A percentile compares a stretch with the other conserved stretches of the same genome.
These are phyloP conservation scores for Proctacanthus coquilletti DNA, from an alignment of 1,140 invertebrate species.

Conservation along the genomic window DNA sequence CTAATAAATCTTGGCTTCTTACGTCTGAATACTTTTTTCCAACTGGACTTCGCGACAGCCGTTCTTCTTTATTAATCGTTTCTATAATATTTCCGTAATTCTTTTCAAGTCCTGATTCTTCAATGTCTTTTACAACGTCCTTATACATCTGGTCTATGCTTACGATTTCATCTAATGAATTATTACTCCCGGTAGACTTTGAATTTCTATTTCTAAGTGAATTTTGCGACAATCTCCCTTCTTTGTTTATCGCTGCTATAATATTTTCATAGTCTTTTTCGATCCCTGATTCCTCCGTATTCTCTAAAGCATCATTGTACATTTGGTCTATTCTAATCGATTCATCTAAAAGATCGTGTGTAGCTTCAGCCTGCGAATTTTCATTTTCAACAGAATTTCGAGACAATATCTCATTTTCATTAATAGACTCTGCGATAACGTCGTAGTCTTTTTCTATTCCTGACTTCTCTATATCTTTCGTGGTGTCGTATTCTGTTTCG, in stretches of 20 bases:
- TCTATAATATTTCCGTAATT: constrained; percentile 23
- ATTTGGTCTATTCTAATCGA: constrained; percentile 24
- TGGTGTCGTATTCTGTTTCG: too few relatives aligned
- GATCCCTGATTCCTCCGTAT: constrained; percentile 24
- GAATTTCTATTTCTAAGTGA: not conserved
- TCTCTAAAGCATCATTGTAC: constrained; percentile 24
- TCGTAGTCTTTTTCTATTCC: too few relatives aligned
- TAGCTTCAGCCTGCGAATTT: too few relatives aligned
- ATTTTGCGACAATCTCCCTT: not conserved
- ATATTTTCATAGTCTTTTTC: constrained; percentile 22
- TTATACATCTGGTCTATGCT: constrained; percentile 29
- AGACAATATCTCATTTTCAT: too few relatives aligned
- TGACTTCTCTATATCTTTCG: too few relatives aligned
- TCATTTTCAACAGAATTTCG: too few relatives aligned
- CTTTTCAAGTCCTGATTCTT: constrained; percentile 21
- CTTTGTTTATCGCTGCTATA: constrained; percentile 8
- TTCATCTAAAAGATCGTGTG: constrained; percentile 19
- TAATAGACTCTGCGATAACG: too few relatives aligned
- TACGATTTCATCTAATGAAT: too few relatives aligned
- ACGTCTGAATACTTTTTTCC: not conserved
- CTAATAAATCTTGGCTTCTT: too few relatives aligned
- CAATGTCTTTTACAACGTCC: constrained; percentile 23
- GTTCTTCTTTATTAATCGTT: not conserved
- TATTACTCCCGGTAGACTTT: too few relatives aligned
- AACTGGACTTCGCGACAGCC: not conserved